Base-by-base conservation (phyloP, 1,140 invertebrate species). In the Mamestra configurata region DNA sequence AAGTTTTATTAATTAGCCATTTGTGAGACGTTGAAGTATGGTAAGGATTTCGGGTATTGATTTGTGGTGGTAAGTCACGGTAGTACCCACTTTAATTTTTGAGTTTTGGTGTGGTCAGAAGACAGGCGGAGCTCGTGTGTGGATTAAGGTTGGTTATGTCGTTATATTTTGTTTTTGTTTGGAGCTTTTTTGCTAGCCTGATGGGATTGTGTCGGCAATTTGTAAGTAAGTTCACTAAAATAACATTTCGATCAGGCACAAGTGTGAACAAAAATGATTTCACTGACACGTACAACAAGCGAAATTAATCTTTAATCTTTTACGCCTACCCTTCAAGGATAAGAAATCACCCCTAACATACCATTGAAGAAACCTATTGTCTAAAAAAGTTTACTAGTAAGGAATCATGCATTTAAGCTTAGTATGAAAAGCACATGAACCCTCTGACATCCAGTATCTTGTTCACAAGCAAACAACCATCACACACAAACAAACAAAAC, bases 1-100 rank as follows among this genome's bases (percentile, higher is more conserved):
- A 91, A 92, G 90, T 93, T 93, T 93, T 91, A 93, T 92, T 93
- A 92, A 92, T 93, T 93, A 92, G 88, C 87, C 86, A 79, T 90
- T 92, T 89, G 86, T 85, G 84, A 89, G 53, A 77, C 59, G 59
- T 77, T 66, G 59, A 35, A 18, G 57, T 27, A 37, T 46, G 37
- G 71, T 46, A 75, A 59, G 53, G 71, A 75, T 76, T 75, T 75
- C 10, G 53, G 53, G n/a, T 72, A 49, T 78, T 66, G 49, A 78
- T 66, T 68, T 77, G 75, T 78, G 64, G 51, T 11, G 18, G 35
- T 18, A 24, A 75, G 72, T 68, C 64, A 68, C 64, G 64, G 40
- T 68, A 68, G 20, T 15, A n/a, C n/a, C n/a, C n/a, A 66, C 37
- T 68, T 68, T 46, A 68, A 68, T 68, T 68, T 68, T 43, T 8